A percentile compares a stretch with the other conserved stretches of the same genome.
Conservation (phyloP, 2,113 vertebrate genomes). For the Ceyx margarethae region DNA sequence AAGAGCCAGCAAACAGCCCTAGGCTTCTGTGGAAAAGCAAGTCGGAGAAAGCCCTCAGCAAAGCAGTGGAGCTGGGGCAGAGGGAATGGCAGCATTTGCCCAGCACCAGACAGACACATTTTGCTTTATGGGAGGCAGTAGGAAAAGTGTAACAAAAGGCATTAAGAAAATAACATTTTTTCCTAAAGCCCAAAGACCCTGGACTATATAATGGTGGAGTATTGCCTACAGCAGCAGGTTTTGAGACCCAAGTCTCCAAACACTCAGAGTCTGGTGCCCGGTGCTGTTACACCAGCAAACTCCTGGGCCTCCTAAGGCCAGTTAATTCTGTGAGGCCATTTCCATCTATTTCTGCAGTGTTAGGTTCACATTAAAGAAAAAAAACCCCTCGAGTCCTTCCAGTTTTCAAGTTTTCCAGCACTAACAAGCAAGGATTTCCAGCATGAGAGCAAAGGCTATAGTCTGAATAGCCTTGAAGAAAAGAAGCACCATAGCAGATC, state of each 20-base stretch:
- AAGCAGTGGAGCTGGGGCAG: not conserved
- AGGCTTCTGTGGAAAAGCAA: not conserved
- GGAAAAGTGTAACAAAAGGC: not conserved
- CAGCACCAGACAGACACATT: accelerated
- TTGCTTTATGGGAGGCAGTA: not conserved
- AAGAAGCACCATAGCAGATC: accelerated
- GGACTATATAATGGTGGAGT: not conserved
- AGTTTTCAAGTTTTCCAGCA: not conserved
- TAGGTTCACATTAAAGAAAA: not conserved
- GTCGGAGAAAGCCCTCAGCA: not conserved
- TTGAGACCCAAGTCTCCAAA: not conserved
- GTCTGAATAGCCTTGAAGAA: not conserved
- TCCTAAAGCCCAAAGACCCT: not conserved
- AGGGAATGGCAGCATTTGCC: not conserved
- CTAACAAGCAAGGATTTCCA: not conserved
- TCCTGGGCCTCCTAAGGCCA: accelerated
- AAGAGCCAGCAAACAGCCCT: constrained; percentile 3
- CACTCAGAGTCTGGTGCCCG: not conserved
- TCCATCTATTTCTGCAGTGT: not conserved
- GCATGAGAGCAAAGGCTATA: not conserved
- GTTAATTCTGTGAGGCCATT: not conserved
- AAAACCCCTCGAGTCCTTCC: not conserved
- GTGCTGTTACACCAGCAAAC: not conserved
- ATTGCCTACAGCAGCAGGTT: not conserved
- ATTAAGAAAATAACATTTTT: not conserved